Evolutionary conservation across 2,113 vertebrate genomes (phyloP), one percentile per base, ranked within the genome.

Genomic region (Anarhynchus alexandrinus): DNA sequence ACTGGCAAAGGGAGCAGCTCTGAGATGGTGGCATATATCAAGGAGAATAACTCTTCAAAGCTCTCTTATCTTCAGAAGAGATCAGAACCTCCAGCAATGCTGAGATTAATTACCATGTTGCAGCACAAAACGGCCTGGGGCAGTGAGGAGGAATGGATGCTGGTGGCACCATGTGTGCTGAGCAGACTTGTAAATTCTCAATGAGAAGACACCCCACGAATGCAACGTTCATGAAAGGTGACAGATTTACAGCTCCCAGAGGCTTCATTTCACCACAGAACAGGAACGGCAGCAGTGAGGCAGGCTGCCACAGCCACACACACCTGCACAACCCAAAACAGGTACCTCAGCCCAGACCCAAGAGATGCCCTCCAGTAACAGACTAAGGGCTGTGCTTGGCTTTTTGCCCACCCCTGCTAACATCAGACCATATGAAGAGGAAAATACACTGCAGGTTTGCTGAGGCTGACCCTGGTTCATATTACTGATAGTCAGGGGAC

Each of bases 201-300:
- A 6, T 5, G 25, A 76, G 49, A 93, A 80, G n/a, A 83, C 0
- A 0, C 40, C 40, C 62, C 4, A 2, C 36, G 30, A 92, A 88
- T 8, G 40, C 66, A 95, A 49, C 2, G 1, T 36, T 82, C 49
- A 21, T 3, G 15, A 49, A 67, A 84, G 54, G 54, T 77, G 90
- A 97, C 73, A 91, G 88, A 91, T 96, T 97, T 90, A 96, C 43
- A 77, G 84, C n/a, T 82, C 82, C 45, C 32, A 80, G 58, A 94
- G 65, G 71, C 34, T 90, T 86, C 57, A 45, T 14, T 95, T 40
- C 84, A 52, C 67, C 78, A 49, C 12, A 40, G 61, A 78, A 82
- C 36, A 93, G 65, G 59, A 88, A 77, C 0, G 4, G 69, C 51
- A 95, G 54, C 69, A 93, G 61, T 2, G 2, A 70, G 67, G 52